Evolutionary conservation across 2,888 invertebrate species (phyloP).

Genomic region (Paralinhomoeus sp.): DNA sequence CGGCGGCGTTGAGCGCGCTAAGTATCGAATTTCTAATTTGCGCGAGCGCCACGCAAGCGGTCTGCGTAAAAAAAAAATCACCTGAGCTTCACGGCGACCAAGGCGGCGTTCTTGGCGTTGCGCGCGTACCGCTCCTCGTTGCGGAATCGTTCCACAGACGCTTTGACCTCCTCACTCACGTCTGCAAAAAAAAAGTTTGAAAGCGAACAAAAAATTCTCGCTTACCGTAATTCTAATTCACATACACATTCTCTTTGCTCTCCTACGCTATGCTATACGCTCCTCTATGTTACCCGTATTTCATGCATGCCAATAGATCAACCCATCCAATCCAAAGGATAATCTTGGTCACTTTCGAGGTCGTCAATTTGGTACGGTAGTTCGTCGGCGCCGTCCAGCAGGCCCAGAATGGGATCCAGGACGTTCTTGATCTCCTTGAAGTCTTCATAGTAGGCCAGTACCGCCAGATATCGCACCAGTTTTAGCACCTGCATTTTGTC

Average conservation of each 20-base stretch:
- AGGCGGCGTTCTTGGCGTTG: conserved; percentile 23
- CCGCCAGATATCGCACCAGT: conserved; percentile 24
- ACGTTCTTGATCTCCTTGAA: conserved; percentile 22
- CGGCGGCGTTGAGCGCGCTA: conserved; percentile 8
- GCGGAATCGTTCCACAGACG: background rate
- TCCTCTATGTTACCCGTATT: too few relatives aligned
- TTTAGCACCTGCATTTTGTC: conserved; percentile 18
- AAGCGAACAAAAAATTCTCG: too few relatives aligned
- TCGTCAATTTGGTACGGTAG: conserved; percentile 18
- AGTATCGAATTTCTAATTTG: background rate
- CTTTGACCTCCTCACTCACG: background rate
- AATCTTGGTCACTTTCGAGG: background rate
- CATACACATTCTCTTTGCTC: too few relatives aligned
- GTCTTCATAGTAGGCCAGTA: conserved; percentile 25
- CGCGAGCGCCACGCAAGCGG: background rate
- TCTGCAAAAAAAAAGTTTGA: background rate
- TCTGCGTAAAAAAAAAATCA: conserved; percentile 11
- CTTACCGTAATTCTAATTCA: too few relatives aligned
- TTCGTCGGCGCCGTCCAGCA: conserved; percentile 27
- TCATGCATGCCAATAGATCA: too few relatives aligned
- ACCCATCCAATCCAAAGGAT: too few relatives aligned
- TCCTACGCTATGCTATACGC: too few relatives aligned
- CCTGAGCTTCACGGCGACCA: conserved; percentile 26
- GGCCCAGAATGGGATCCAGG: conserved; percentile 22
- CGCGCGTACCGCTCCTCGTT: conserved; percentile 15